phyloP scores from a whole-genome alignment of 2,797 vertebrate genomes.

The Hozukius guyotensis region DNA sequence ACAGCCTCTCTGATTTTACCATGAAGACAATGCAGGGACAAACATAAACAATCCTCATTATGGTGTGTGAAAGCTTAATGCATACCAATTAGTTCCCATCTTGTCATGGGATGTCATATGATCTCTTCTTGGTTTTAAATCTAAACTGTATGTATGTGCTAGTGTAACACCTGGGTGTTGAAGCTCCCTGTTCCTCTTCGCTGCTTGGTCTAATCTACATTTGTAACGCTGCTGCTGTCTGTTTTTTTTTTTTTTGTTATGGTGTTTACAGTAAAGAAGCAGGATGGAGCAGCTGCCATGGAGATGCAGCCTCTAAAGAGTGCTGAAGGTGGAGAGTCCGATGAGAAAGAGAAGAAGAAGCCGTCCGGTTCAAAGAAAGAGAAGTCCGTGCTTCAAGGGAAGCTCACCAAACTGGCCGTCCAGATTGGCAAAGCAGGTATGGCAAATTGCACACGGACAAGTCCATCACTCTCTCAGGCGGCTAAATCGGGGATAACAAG shows the following conservation, averaged over 20 bases:
- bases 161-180: slow-evolving; percentile 13
- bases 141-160: slow-evolving; percentile 4
- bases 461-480: slow-evolving; percentile 41
- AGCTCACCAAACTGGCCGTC: slow-evolving; percentile 98
- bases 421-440: slow-evolving; percentile 99
- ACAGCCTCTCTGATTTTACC: background rate
- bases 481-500: slow-evolving; percentile 29
- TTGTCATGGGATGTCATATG: background rate
- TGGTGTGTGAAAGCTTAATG: background rate
- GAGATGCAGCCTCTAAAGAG: slow-evolving; percentile 99
- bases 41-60: background rate
- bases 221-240: slow-evolving; percentile 34
- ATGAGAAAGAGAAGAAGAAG: slow-evolving; percentile 96
- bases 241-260: slow-evolving; percentile 45
- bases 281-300: slow-evolving; percentile 98
- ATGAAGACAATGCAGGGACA: background rate
- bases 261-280: slow-evolving; percentile 92
- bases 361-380: slow-evolving; percentile 94
- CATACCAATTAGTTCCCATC: background rate
- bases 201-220: slow-evolving; percentile 18
- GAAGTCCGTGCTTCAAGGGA: slow-evolving; percentile 98
- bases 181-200: slow-evolving; percentile 7
- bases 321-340: slow-evolving; percentile 92
- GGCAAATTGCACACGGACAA: slow-evolving; percentile 27
- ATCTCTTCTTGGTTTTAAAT: slow-evolving; percentile 20